A percentile compares a stretch with the other conserved stretches of the same genome.
Conservation (phyloP, 2,797 vertebrate species). For the Rhinatrema bivittatum region DNA sequence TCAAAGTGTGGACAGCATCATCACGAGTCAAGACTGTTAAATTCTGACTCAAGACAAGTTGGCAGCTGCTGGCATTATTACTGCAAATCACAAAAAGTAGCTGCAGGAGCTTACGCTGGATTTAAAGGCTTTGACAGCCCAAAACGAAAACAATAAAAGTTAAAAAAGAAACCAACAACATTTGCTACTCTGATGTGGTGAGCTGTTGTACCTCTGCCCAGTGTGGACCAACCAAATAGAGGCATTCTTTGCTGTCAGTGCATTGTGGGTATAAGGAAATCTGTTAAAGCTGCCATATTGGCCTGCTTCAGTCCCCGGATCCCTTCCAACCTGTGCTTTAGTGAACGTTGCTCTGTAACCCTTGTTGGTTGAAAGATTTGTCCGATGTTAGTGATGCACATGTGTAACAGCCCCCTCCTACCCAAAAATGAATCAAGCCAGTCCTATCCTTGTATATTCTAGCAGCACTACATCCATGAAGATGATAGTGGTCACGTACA, state of each 20-base stretch:
- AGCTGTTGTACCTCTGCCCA: constrained; percentile 41
- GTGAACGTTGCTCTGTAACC: constrained; percentile 90
- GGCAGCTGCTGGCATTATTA: constrained; percentile 53
- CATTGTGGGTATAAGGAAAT: constrained; percentile 82
- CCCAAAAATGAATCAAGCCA: constrained; percentile 46
- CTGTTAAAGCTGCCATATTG: constrained; percentile 73
- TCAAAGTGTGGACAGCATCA: constrained; percentile 55
- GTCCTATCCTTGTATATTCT: constrained; percentile 65
- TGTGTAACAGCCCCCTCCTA: constrained; percentile 66
- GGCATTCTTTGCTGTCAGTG: constrained; percentile 85
- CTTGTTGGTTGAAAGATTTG: constrained; percentile 85
- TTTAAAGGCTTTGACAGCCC: constrained; percentile 36
- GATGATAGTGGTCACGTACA: constrained; percentile 59
- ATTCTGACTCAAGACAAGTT: constrained; percentile 47
- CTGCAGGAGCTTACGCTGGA: constrained; percentile 40
- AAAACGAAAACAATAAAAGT: constrained; percentile 1
- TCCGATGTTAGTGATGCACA: constrained; percentile 91
- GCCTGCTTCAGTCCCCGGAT: constrained; percentile 51
- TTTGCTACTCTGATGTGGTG: constrained; percentile 40
- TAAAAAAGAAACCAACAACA: constrained; percentile 32
- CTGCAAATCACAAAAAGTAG: constrained; percentile 27
- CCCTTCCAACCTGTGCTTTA: constrained; percentile 79
- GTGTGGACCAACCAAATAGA: constrained; percentile 56
- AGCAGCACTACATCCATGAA: constrained; percentile 49
- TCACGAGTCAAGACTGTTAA: constrained; percentile 49